phyloP scores from a whole-genome alignment of 2,113 vertebrate species.

The Lepidothrix coronata region DNA sequence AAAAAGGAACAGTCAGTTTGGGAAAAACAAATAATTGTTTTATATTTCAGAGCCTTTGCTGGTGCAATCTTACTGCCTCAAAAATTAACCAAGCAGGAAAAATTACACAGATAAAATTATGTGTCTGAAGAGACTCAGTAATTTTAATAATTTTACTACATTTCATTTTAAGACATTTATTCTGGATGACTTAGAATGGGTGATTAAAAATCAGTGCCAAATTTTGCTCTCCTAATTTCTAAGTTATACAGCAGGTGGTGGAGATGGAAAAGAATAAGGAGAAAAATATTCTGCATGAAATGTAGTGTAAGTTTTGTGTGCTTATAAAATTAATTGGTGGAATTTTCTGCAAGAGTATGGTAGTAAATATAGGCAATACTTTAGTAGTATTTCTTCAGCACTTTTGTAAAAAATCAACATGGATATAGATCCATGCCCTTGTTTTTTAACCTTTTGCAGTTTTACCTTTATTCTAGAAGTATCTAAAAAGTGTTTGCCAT shows the following conservation, averaged over 20 bases:
- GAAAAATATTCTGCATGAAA: neutral
- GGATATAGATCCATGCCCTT: fast-evolving
- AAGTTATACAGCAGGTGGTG: neutral
- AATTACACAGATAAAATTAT: neutral
- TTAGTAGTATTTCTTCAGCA: neutral
- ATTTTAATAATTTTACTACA: neutral
- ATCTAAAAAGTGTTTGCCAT: neutral
- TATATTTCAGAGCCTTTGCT: neutral
- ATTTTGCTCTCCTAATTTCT: slow-evolving; percentile 4
- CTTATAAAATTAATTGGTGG: neutral
- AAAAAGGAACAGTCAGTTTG: neutral
- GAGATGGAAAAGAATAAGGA: neutral
- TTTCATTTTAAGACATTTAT: neutral
- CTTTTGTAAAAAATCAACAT: neutral
- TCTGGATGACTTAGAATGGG: neutral
- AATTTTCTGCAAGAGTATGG: neutral
- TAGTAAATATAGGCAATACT: neutral
- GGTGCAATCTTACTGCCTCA: neutral
- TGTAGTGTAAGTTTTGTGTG: neutral
- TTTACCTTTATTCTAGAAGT: neutral
- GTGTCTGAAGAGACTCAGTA: neutral
- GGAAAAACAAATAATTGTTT: neutral
- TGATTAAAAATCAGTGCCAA: neutral
- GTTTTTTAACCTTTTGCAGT: neutral
- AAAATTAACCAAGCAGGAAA: neutral